Evolutionary conservation across 2,888 invertebrate genomes (phyloP).

Genomic region (Rhagophthalmus giganteus): DNA sequence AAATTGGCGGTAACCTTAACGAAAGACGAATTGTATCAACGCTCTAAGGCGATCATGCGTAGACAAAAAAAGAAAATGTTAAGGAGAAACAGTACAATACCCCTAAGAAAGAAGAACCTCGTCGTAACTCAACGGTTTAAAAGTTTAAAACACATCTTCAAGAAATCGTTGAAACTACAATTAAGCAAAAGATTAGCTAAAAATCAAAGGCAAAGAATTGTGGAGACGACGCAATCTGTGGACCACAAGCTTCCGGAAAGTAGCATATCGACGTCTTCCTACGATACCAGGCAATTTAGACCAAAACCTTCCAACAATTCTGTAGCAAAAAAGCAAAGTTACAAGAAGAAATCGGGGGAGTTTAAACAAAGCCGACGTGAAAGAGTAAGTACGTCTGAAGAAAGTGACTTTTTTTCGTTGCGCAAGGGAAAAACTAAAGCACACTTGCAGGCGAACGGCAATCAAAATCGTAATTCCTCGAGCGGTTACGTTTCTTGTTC

Average conservation of each 20-base stretch:
- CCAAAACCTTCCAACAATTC: constrained; percentile 58
- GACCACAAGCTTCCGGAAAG: constrained; percentile 58
- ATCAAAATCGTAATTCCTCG: constrained; percentile 55
- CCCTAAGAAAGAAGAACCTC: constrained; percentile 45
- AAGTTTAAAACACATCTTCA: constrained; percentile 59
- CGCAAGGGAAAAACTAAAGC: constrained; percentile 45
- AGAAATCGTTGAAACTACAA: constrained; percentile 59
- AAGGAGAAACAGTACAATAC: constrained; percentile 60
- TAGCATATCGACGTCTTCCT: constrained; percentile 65
- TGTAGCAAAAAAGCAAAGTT: constrained; percentile 41
- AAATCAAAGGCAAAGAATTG: constrained; percentile 27
- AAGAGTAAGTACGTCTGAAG: constrained; percentile 54
- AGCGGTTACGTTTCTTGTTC: constrained; percentile 82
- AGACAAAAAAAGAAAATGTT: constrained; percentile 75
- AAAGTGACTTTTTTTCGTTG: constrained; percentile 56
- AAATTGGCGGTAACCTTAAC: constrained; percentile 86
- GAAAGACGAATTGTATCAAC: constrained; percentile 88
- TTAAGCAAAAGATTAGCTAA: constrained; percentile 32
- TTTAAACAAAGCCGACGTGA: constrained; percentile 25
- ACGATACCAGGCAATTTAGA: constrained; percentile 64
- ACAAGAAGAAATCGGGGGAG: constrained; percentile 41
- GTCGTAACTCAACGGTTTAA: constrained; percentile 49
- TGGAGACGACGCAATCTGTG: neutral
- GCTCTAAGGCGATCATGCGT: constrained; percentile 87
- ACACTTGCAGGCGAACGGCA: constrained; percentile 39